A percentile compares a stretch with the other conserved stretches of the same genome.
These are phyloP conservation scores for Heliopora coerulea DNA, from an alignment of 92 coral and sea anemone genomes.

Conservation along the genomic window DNA sequence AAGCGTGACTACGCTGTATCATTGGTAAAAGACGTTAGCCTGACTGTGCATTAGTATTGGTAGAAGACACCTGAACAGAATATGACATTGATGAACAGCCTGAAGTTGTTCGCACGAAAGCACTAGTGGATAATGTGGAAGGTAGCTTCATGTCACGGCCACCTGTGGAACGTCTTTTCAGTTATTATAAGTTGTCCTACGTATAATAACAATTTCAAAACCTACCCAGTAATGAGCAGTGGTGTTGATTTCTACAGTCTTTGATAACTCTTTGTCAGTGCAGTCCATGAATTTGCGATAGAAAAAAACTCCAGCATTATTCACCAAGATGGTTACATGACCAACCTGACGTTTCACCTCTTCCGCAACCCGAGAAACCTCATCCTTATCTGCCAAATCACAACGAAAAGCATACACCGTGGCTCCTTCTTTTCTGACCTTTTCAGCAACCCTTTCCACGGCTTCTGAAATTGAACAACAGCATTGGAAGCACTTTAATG, in stretches of 20 bases:
- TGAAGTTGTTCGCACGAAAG: no score
- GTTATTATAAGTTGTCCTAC: no score
- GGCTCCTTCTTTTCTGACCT: constrained; percentile 56
- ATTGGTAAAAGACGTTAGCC: no score
- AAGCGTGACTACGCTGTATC: no score
- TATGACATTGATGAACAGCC: no score
- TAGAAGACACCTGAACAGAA: no score
- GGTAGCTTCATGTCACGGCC: no score
- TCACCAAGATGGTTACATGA: constrained; percentile 69
- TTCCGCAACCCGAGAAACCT: constrained; percentile 60
- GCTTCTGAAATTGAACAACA: constrained; percentile 15
- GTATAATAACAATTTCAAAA: no score
- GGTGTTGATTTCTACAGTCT: constrained; percentile 69
- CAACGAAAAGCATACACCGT: constrained; percentile 65
- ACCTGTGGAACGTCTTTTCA: no score
- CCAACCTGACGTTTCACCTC: constrained; percentile 76
- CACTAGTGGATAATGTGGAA: no score
- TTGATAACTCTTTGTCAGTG: constrained; percentile 68
- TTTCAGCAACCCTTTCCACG: constrained; percentile 64
- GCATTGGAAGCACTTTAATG: no score
- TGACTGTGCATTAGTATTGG: no score
- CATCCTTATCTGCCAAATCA: constrained; percentile 67
- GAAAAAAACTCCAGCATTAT: constrained; percentile 77
- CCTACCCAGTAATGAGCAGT: constrained; percentile 91
- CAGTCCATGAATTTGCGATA: constrained; percentile 58